Base-by-base conservation (phyloP, 2,797 vertebrate genomes). In the Periophthalmus magnuspinnatus region DNA sequence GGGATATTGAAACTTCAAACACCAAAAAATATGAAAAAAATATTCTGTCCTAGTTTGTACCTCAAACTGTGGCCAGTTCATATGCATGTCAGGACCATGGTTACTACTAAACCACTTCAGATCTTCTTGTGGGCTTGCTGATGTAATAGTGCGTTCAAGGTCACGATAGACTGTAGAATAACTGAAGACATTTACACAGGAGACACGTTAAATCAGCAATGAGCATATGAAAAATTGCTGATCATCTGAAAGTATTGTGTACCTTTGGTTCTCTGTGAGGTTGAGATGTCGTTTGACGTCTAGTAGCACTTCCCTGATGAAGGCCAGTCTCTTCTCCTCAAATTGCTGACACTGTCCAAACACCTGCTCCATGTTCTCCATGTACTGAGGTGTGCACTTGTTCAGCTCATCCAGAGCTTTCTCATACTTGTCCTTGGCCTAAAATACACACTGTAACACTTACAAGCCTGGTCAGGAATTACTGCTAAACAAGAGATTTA, bases 31-130 rank as follows among this genome's bases (percentile, higher is more conserved):
- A 56, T 56, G 21, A 56, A 22, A 22, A 58, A 21, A 10, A 33
- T 54, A 52, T 9, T 38, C 14, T 2, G 22, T 22, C 14, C 22
- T 14, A 45, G 33, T 60, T 17, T 47, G 38, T 89, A 99, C 97
- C 96, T 99, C 97, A 56, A 99, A 96, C 91, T 96, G 95, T 32
- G 97, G 97, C 97, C 97, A 98, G 88, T 96, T 99, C 97, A 98
- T 99, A 78, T 94, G 94, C 97, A 99, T 99, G 65, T 94, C 96
- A 0, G 97, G 97, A 16, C 97, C 97, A 0, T 95, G 93, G 83
- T 65, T 88, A 84, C 86, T 94, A 84, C 90, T 95, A 91, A 99
- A 99, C 97, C 95, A 98, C 82, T 94, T 94, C 24, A 99, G 95
- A 63, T 99, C 97, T 11, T 99, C 97, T 82, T 97, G 95, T 0